Evolutionary conservation across 2,888 invertebrate species (phyloP).

Genomic region (Acronicta leporina): DNA sequence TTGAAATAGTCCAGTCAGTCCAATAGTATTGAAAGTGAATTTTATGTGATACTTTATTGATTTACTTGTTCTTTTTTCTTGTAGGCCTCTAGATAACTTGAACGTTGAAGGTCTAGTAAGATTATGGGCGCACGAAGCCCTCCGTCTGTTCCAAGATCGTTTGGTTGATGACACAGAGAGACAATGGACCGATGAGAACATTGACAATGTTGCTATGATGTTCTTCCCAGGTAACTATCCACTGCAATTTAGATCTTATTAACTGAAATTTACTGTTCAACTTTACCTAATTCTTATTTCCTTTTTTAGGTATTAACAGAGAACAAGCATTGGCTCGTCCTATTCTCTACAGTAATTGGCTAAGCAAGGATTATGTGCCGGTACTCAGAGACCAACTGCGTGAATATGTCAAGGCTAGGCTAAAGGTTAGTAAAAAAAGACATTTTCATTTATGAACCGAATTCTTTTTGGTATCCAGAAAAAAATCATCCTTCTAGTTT

Average conservation of each 20-base stretch:
- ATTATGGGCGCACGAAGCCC: slow-evolving; percentile 99
- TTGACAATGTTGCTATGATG: slow-evolving; percentile 96
- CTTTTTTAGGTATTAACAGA: slow-evolving; percentile 91
- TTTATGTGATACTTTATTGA: neutral
- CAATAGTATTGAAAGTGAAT: too few relatives aligned
- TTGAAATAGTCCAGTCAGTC: too few relatives aligned
- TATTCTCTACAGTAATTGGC: slow-evolving; percentile 99
- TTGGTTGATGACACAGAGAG: slow-evolving; percentile 98
- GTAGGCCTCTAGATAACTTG: slow-evolving; percentile 96
- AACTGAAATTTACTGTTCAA: rapidly evolving
- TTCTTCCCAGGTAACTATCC: slow-evolving; percentile 95
- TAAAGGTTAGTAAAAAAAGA: slow-evolving; percentile 91
- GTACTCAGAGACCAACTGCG: slow-evolving; percentile 98
- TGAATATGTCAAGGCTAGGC: slow-evolving; percentile 98
- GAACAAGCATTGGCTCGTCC: slow-evolving; percentile 97
- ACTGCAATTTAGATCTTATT: neutral
- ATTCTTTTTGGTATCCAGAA: too few relatives aligned
- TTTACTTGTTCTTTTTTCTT: neutral
- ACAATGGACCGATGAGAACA: slow-evolving; percentile 99
- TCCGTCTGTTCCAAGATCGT: slow-evolving; percentile 98
- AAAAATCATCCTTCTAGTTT: too few relatives aligned
- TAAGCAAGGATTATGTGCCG: slow-evolving; percentile 99
- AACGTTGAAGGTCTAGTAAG: slow-evolving; percentile 98
- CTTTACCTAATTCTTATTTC: neutral
- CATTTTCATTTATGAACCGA: neutral